Base-by-base conservation (phyloP, 2,113 vertebrate genomes). In the Callipepla californica region DNA sequence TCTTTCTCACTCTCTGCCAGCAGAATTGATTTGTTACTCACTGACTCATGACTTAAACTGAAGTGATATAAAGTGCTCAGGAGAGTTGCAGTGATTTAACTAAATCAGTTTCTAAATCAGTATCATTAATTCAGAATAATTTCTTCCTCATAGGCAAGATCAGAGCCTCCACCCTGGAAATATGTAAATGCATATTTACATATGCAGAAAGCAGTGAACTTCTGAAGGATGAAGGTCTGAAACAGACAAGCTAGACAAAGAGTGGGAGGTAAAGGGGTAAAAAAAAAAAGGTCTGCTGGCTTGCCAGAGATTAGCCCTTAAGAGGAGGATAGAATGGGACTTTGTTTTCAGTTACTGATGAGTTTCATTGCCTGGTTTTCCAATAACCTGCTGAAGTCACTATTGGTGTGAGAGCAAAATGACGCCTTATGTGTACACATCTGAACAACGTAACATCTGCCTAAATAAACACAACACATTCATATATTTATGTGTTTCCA, bases 1-100 rank as follows among this genome's bases (percentile, higher is more conserved):
- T 93, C 85, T 87, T 92, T 87, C 63, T 94, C 84, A 74, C 28
- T 77, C 62, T 90, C 82, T 88, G 80, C 51, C 78, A 85, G 36
- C 75, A 83, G 79, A 92, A 95, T 92, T 93, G 72, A 94, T 93
- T 96, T 90, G 78, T 93, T 92, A 80, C 32, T 91, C 36, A 80
- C 47, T 90, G 89, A 91, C 51, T 87, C 82, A 17, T 67, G n/a
- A 80, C 79, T 94, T 91, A 89, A 96, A 87, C 63, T 80, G 82
- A 89, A 87, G 65, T 65, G 68, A 51, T 94, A 77, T 48, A 28
- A 86, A 83, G 44, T 45, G 44, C 87, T 85, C 82, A 57, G 58
- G 89, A 95, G 85, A 89, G 26, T 48, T 74, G 15, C 42, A 74
- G 11, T 72, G 68, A 87, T 91, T 87, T 74, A 89, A 89, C 67